These are phyloP conservation scores for Pollenia labialis DNA, from an alignment of 2,888 invertebrate species.

Conservation along the genomic window DNA sequence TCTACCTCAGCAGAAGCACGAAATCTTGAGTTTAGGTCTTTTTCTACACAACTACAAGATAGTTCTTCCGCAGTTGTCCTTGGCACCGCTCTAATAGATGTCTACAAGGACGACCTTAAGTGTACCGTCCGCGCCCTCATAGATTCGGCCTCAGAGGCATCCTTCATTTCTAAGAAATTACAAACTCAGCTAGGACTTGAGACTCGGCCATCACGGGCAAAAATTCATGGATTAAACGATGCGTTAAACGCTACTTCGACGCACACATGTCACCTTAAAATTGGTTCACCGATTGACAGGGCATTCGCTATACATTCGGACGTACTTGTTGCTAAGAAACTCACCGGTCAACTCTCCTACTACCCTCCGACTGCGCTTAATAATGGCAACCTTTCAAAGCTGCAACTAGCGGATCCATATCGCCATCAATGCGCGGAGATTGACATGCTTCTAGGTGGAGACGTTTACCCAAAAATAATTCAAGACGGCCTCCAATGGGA, in stretches of 20 bases:
- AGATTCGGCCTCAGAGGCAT: neutral
- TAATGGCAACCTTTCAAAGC: neutral
- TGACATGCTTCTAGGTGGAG: neutral
- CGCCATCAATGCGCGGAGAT: neutral
- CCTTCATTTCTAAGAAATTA: too few species aligned
- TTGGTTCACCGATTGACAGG: neutral
- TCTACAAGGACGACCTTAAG: too few species aligned
- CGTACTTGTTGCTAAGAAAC: neutral
- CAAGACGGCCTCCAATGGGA: neutral
- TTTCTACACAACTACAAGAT: too few species aligned
- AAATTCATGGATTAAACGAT: too few species aligned
- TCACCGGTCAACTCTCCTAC: constrained; percentile 7
- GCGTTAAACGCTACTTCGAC: too few species aligned
- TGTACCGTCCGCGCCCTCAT: neutral
- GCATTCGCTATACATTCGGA: neutral
- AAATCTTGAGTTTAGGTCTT: too few species aligned
- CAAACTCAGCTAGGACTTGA: too few species aligned
- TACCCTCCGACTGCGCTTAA: neutral
- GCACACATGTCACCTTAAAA: neutral
- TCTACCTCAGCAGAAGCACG: too few species aligned
- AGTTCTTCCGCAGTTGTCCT: too few species aligned
- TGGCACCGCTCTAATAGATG: too few species aligned
- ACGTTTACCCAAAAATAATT: neutral
- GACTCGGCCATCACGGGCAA: too few species aligned
- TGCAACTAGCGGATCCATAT: neutral